phyloP scores from a whole-genome alignment of 1,140 invertebrate species.

The Samia ricini region DNA sequence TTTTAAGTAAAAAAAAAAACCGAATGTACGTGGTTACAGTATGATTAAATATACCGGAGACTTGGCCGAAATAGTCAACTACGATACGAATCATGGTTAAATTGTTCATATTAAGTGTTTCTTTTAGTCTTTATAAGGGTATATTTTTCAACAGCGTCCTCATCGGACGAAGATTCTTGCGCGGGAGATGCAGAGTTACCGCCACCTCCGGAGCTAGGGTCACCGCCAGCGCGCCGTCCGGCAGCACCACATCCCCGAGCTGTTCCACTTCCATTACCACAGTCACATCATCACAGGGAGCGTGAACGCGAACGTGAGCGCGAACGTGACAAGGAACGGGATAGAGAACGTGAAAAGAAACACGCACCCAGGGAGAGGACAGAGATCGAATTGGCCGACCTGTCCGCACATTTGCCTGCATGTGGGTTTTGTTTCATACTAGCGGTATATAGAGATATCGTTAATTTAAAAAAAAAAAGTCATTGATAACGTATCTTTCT shows the following conservation, averaged over 20 bases:
- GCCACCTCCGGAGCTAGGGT: constrained; percentile 57
- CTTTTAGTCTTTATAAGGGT: too few species aligned
- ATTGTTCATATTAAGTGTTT: too few species aligned
- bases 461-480: too few species aligned
- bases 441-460: neutral
- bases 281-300: constrained; percentile 32
- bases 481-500: too few species aligned
- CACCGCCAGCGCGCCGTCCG: constrained; percentile 59
- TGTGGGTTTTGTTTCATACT: constrained; percentile 41
- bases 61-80: too few species aligned
- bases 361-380: constrained; percentile 46
- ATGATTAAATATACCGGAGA: too few species aligned
- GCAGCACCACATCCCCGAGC: constrained; percentile 49
- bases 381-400: constrained; percentile 58
- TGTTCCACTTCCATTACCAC: constrained; percentile 44
- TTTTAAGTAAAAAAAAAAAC: too few species aligned
- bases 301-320: constrained; percentile 13
- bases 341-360: constrained; percentile 43
- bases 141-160: constrained; percentile 39
- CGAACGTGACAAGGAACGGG: constrained; percentile 23
- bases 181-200: constrained; percentile 62
- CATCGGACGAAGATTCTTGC: constrained; percentile 68
- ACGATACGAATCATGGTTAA: too few species aligned
- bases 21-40: too few species aligned
- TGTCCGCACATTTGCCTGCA: constrained; percentile 45